phyloP scores from a whole-genome alignment of 2,113 vertebrate species.

The Herpetotheres cachinnans region DNA sequence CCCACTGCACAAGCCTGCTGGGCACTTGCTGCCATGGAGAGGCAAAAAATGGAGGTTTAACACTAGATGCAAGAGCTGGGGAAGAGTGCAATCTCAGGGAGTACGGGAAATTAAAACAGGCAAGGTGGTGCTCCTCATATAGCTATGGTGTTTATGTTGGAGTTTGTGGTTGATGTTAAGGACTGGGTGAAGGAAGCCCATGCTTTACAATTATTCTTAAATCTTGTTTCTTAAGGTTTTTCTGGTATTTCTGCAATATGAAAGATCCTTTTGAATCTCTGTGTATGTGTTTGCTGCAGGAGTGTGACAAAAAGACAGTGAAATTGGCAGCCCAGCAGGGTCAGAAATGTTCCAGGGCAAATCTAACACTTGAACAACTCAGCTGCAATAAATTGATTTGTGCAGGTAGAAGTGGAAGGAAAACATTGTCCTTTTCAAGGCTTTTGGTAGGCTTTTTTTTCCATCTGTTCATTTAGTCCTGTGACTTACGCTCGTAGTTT shows the following conservation, averaged over 20 bases:
- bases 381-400: neutral
- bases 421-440: neutral
- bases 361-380: neutral
- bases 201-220: neutral
- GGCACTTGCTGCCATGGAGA: neutral
- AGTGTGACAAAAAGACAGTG: neutral
- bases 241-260: neutral
- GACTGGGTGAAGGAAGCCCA: neutral
- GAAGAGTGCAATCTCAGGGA: neutral
- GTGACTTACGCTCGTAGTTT: neutral
- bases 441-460: neutral
- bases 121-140: neutral
- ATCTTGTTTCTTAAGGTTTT: neutral
- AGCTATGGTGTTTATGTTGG: neutral
- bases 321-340: neutral
- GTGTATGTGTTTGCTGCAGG: neutral
- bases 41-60: neutral
- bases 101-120: neutral
- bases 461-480: neutral
- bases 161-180: fast-evolving
- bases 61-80: neutral
- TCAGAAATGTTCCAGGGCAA: neutral
- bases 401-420: neutral
- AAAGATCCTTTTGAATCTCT: neutral
- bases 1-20: neutral